Conservation (phyloP, 2,113 vertebrate species). For the Apodemus sylvaticus region DNA sequence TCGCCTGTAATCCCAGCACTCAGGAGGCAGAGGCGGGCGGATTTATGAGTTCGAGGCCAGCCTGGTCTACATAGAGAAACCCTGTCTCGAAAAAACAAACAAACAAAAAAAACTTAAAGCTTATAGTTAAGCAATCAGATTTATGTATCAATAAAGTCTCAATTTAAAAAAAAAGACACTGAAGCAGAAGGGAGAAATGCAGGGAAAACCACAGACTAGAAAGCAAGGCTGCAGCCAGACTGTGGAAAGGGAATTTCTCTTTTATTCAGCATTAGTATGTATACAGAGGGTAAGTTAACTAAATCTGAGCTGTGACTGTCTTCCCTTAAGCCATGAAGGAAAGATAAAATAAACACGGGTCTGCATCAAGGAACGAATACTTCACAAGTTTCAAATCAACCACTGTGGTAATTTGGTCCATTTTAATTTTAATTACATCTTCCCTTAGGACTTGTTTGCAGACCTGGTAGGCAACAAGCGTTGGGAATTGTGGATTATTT, state of each 20-base stretch:
- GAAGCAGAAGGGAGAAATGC: background rate
- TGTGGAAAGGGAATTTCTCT: background rate
- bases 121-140: too few species aligned
- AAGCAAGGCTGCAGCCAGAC: background rate
- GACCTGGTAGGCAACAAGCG: background rate
- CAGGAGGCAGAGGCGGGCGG: too few species aligned
- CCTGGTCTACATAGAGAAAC: too few species aligned
- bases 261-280: background rate
- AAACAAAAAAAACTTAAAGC: too few species aligned
- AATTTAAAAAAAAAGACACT: too few species aligned
- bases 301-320: slow-evolving; percentile 8
- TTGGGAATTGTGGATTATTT: background rate
- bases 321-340: slow-evolving; percentile 63
- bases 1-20: too few species aligned
- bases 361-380: background rate
- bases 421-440: slow-evolving; percentile 9
- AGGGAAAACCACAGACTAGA: slow-evolving; percentile 27
- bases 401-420: background rate
- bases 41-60: too few species aligned
- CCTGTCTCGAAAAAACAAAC: too few species aligned
- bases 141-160: too few species aligned
- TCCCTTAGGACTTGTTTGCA: slow-evolving; percentile 41
- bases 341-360: slow-evolving; percentile 41
- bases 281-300: background rate
- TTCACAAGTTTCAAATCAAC: background rate